These are phyloP conservation scores for Glyphotaelius pellucidus DNA, from an alignment of 2,888 invertebrate genomes.

Conservation along the genomic window DNA sequence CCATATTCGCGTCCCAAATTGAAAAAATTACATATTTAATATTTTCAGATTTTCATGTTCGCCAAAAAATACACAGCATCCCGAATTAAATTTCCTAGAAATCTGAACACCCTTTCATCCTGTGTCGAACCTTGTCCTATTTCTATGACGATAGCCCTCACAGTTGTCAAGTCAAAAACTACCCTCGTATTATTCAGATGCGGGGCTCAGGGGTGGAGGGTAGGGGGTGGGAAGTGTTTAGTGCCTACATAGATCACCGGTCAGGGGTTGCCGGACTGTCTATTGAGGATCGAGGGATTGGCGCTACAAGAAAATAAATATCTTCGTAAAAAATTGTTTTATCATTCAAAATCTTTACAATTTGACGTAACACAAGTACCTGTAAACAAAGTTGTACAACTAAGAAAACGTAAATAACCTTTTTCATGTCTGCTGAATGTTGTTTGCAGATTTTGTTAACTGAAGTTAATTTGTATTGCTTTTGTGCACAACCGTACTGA, in stretches of 20 bases:
- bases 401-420: no score
- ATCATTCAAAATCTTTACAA: background rate
- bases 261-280: background rate
- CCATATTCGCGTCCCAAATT: no score
- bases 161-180: conserved; percentile 49
- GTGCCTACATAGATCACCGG: conserved; percentile 14
- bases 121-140: background rate
- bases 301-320: background rate
- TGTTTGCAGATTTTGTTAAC: no score
- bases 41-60: no score
- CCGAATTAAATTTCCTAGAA: background rate
- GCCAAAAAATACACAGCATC: background rate
- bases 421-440: no score
- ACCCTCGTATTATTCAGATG: conserved; percentile 42
- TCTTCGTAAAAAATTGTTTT: background rate
- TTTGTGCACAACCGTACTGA: no score
- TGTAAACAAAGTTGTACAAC: no score
- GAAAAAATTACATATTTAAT: no score
- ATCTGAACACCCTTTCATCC: background rate
- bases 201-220: background rate
- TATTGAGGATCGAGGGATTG: background rate
- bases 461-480: no score
- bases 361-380: background rate
- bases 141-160: conserved; percentile 30
- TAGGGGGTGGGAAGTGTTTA: background rate